Evolutionary conservation across 2,888 invertebrate genomes (phyloP).

Genomic region (Diarsia rubi): DNA sequence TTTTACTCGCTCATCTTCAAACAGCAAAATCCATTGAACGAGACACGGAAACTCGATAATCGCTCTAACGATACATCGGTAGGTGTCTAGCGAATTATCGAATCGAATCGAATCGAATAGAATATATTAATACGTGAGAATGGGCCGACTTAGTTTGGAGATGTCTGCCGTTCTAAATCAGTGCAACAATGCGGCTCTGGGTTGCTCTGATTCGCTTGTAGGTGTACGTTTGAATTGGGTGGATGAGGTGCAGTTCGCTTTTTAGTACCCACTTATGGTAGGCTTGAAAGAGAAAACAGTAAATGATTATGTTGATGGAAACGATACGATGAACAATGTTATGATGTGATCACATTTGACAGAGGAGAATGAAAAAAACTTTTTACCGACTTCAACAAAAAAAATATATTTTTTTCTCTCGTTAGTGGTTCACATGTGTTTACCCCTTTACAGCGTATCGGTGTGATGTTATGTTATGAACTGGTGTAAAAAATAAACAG

Average conservation of each 20-base stretch:
- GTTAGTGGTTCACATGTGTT: too few relatives aligned
- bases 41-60: slow-evolving; percentile 63
- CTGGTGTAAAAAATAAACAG: too few relatives aligned
- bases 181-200: slow-evolving; percentile 85
- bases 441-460: too few relatives aligned
- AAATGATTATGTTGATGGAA: too few relatives aligned
- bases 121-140: slow-evolving; percentile 90
- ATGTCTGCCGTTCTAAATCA: slow-evolving; percentile 89
- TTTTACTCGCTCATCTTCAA: slow-evolving; percentile 44
- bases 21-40: slow-evolving; percentile 54
- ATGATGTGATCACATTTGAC: too few relatives aligned
- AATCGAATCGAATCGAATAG: slow-evolving; percentile 81
- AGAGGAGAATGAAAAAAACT: too few relatives aligned
- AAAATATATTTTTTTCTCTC: too few relatives aligned
- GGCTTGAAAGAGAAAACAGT: too few relatives aligned
- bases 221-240: slow-evolving; percentile 74
- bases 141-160: slow-evolving; percentile 74
- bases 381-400: too few relatives aligned
- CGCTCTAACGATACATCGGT: slow-evolving; percentile 86
- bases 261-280: too few relatives aligned
- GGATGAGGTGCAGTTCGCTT: slow-evolving; percentile 73
- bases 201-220: slow-evolving; percentile 86
- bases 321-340: too few relatives aligned
- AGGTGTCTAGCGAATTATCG: slow-evolving; percentile 81
- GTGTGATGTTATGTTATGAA: too few relatives aligned